These are phyloP conservation scores for Scaptomyza pallida DNA, from an alignment of 1,140 invertebrate genomes.

Conservation along the genomic window DNA sequence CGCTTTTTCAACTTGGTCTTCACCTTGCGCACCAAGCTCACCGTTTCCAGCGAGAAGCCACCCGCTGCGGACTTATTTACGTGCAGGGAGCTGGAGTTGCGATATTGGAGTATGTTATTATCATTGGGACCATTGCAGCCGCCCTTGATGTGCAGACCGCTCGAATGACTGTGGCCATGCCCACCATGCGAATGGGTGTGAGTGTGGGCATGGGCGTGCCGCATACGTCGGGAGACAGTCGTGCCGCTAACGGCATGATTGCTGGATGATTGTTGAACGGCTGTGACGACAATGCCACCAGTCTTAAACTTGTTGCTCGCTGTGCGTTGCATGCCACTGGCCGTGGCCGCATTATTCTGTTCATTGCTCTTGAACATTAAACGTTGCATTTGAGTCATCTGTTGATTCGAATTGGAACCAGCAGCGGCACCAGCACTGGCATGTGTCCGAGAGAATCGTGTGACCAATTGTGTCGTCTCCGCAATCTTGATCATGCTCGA, in stretches of 20 bases:
- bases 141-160: slow-evolving; percentile 29
- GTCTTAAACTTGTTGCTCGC: slow-evolving; percentile 85
- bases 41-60: slow-evolving; percentile 57
- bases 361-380: slow-evolving; percentile 48
- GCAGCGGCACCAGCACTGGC: slow-evolving; percentile 11
- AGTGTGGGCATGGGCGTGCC: slow-evolving; percentile 26
- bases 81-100: slow-evolving; percentile 18
- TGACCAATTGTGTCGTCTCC: slow-evolving; percentile 72
- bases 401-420: slow-evolving; percentile 9
- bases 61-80: slow-evolving; percentile 39
- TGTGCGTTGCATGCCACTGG: slow-evolving; percentile 14
- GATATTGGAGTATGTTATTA: slow-evolving; percentile 32
- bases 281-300: slow-evolving; percentile 86
- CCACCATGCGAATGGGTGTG: neutral
- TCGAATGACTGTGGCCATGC: slow-evolving; percentile 24
- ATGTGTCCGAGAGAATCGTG: slow-evolving; percentile 55
- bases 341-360: slow-evolving; percentile 19
- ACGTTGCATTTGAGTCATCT: slow-evolving; percentile 41
- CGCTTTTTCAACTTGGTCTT: slow-evolving; percentile 80
- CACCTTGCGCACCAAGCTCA: slow-evolving; percentile 72
- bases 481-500: slow-evolving; percentile 70
- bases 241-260: slow-evolving; percentile 14
- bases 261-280: slow-evolving; percentile 73
- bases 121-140: neutral
- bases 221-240: slow-evolving; percentile 46